These are phyloP conservation scores for Spatulosminthurus flaviceps DNA, from an alignment of 2,888 invertebrate genomes.

Conservation along the genomic window DNA sequence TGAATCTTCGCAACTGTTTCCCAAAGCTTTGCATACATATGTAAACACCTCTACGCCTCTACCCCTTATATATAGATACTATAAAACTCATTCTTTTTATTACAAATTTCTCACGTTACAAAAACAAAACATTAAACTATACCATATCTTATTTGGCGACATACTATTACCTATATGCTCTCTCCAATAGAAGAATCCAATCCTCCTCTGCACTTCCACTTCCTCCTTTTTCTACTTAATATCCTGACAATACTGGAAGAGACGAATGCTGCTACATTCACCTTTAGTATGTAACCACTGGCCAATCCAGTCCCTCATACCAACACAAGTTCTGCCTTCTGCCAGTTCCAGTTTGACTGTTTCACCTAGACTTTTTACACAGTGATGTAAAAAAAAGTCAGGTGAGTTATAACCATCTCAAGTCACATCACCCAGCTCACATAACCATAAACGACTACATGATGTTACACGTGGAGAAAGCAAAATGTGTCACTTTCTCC, in stretches of 20 bases:
- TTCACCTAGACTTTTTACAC: background rate
- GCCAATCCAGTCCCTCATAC: background rate
- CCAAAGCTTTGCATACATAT: background rate
- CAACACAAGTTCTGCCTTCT: background rate
- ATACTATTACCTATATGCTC: background rate
- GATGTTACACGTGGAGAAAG: background rate
- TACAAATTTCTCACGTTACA: constrained; percentile 38
- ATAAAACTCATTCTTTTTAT: constrained; percentile 30
- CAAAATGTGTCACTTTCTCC: background rate
- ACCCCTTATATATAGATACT: background rate
- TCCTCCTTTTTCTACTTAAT: no score
- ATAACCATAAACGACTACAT: constrained; percentile 25
- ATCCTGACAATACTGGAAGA: no score
- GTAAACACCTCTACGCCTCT: background rate
- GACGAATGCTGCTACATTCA: no score
- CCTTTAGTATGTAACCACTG: no score
- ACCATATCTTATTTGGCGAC: background rate
- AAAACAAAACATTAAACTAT: constrained; percentile 24
- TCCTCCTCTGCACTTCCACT: background rate
- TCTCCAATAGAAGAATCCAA: background rate
- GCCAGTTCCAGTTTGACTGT: background rate
- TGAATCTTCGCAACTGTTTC: constrained; percentile 22
- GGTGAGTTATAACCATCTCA: constrained; percentile 7
- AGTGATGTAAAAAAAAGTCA: constrained; percentile 1
- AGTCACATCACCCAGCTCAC: constrained; percentile 9